Conservation (phyloP, 2,113 vertebrate species). For the Empidonax alnorum region DNA sequence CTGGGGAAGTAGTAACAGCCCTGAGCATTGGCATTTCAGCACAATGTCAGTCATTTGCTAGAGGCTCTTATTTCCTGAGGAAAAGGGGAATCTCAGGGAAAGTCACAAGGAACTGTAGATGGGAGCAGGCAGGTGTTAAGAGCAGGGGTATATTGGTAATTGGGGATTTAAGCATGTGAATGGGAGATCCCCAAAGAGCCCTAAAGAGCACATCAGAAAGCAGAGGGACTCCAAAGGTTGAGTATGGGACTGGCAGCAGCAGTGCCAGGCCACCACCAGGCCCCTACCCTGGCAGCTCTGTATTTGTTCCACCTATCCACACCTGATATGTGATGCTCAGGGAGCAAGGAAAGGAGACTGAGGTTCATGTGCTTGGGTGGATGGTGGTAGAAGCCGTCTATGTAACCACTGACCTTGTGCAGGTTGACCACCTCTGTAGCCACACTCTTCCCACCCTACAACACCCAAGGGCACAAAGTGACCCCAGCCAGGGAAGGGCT, state of each 20-base stretch:
- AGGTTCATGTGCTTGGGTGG: rapidly evolving
- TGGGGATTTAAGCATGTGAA: background rate
- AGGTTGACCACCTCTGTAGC: no score
- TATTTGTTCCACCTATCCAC: background rate
- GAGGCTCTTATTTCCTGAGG: background rate
- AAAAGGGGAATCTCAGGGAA: background rate
- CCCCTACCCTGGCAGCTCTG: background rate
- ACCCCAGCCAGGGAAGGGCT: background rate
- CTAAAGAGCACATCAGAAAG: background rate
- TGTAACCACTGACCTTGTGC: no score
- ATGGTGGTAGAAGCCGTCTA: background rate
- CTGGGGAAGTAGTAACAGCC: rapidly evolving
- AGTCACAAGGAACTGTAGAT: background rate
- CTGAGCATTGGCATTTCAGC: background rate
- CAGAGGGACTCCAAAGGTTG: background rate
- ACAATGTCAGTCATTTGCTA: background rate
- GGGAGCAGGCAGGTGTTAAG: background rate
- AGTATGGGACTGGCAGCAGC: background rate
- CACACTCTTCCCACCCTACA: background rate
- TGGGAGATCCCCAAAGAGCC: rapidly evolving
- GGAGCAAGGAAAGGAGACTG: background rate
- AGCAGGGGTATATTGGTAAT: background rate
- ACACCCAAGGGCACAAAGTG: background rate
- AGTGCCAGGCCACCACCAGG: rapidly evolving
- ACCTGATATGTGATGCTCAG: rapidly evolving